phyloP scores from a whole-genome alignment of 1,140 invertebrate genomes.

The Drosophila nebulosa region DNA sequence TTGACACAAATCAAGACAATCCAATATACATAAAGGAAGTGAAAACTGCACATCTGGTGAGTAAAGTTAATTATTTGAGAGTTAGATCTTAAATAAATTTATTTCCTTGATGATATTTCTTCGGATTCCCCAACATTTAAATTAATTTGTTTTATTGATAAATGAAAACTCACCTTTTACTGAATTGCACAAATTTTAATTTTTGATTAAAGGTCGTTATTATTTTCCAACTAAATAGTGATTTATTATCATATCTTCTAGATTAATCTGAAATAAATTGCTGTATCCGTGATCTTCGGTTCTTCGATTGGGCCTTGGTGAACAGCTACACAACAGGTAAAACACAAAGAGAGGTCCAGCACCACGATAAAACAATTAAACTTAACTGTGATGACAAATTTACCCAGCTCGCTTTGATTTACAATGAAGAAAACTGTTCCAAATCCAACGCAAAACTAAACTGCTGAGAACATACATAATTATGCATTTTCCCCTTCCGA shows the following conservation, averaged over 20 bases:
- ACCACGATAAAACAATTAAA: neutral
- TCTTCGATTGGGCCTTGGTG: too few species aligned
- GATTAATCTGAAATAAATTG: neutral
- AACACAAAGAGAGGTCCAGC: neutral
- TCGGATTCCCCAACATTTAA: conserved; percentile 33
- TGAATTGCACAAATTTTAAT: neutral
- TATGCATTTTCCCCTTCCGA: neutral
- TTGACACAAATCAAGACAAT: too few species aligned
- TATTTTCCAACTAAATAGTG: neutral
- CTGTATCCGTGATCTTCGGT: too few species aligned
- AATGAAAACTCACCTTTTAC: neutral
- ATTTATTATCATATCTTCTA: neutral
- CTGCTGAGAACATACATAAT: conserved; percentile 20
- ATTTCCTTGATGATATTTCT: conserved; percentile 25
- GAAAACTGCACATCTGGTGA: too few species aligned
- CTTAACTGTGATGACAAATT: conserved; percentile 48
- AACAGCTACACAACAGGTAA: neutral
- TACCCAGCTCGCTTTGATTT: conserved; percentile 73
- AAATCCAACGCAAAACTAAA: conserved; percentile 54
- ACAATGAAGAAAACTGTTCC: conserved; percentile 67
- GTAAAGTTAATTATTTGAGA: too few species aligned
- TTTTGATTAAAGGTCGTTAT: neutral
- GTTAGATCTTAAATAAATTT: too few species aligned
- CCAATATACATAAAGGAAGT: too few species aligned
- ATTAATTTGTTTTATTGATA: neutral